phyloP scores from a whole-genome alignment of 2,113 vertebrate genomes.

The Progne subis region DNA sequence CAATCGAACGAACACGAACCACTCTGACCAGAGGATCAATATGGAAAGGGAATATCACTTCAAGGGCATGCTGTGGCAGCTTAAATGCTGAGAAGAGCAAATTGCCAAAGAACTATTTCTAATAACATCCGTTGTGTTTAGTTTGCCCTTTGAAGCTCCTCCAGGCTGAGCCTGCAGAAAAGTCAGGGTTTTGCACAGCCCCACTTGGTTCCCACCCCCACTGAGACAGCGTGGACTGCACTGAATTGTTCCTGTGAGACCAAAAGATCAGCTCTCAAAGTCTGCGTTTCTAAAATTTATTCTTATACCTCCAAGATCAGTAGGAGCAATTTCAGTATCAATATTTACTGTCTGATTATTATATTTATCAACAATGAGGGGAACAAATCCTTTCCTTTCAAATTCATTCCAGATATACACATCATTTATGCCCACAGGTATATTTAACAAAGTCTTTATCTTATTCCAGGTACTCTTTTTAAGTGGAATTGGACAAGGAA shows the following conservation, averaged over 20 bases:
- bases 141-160: slow-evolving; percentile 33
- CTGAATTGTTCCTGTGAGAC: not conserved
- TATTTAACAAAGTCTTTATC: not conserved
- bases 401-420: not conserved
- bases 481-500: not conserved
- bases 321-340: not conserved
- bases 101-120: not conserved
- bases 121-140: not conserved
- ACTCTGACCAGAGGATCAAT: slow-evolving; percentile 17
- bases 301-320: not conserved
- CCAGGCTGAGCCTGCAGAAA: slow-evolving; percentile 11
- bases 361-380: not conserved
- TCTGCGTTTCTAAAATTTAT: not conserved
- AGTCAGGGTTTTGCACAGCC: not conserved
- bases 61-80: slow-evolving; percentile 5
- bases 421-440: not conserved
- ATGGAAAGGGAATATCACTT: not conserved
- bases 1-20: not conserved
- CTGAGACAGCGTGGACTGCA: not conserved
- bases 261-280: not conserved
- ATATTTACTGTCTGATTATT: not conserved
- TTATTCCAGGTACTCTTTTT: not conserved
- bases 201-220: not conserved
- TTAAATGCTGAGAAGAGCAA: not conserved
- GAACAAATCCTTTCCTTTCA: not conserved